Evolutionary conservation across 1,140 invertebrate genomes (phyloP), one percentile per base, ranked within the genome.

Genomic region (Eumaeus atala): DNA sequence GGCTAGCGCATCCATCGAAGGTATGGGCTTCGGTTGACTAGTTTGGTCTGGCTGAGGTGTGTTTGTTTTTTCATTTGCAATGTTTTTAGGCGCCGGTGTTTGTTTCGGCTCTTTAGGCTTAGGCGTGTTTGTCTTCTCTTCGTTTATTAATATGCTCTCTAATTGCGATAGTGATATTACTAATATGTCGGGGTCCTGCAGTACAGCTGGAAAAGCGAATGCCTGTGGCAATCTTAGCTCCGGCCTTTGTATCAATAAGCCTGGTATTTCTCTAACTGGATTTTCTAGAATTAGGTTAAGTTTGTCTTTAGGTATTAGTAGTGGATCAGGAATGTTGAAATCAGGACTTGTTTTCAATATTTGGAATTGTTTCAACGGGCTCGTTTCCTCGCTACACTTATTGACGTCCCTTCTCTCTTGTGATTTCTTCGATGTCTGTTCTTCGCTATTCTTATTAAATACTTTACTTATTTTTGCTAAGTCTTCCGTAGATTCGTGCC

Each of bases 121-220:
- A 68, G 59, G 82, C 71, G 53, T 87, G 76, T 58, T 78, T 77
- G 61, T 72, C 62, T 87, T 82, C 28, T 76, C 78, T 58, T 90
- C 84, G 54, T 90, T 90, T 61, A 88, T 83, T 40, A 94, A 72
- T 16, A 95, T 91, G n/a, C 90, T 90, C 78, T 94, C 93, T 16
- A 95, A 77, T 83, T 94, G 93, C 3, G 91, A 89, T 65, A 95
- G 83, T 18, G 93, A 93, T 61, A 95, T 92, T 1, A 95, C 93
- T 6, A 95, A 74, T 53, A 95, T 91, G 73, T 95, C 93, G 5
- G 93, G 93, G 81, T 95, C 93, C 67, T 92, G 90, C 17, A 94
- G 75, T 1, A 94, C 82, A 61, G 92, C 90, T 0, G 93, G 92
- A 64, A 90, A 93, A 12, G 91, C 90, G 40, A 94, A 89, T 0